Base-by-base conservation (phyloP, 2,797 vertebrate species). In the Pangasius krempfi region DNA sequence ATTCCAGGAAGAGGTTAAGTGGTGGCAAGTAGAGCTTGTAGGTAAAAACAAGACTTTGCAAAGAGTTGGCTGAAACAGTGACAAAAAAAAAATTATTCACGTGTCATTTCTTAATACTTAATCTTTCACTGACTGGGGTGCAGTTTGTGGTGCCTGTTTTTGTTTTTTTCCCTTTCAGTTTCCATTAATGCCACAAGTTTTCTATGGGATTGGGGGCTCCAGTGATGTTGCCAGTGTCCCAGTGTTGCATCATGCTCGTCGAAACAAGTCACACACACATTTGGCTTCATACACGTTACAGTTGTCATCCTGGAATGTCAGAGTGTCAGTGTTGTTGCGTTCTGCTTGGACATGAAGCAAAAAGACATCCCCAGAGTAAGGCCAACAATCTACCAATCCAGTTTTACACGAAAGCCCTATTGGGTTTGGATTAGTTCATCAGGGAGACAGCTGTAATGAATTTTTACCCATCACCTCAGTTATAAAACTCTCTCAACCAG, bases 261-360 rank as follows among this genome's bases (percentile, higher is more conserved):
- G 4, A 79, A 54, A 79, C 50, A 54, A 30, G 76, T 50, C 75
- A 78, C 75, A 75, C 72, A 30, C 76, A 79, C 16, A 80, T 22
- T 80, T 37, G 52, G 78, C 18, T 18, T 80, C 7, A 5, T 80
- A 30, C 30, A 80, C 30, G 22, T 56, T 80, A 80, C 50, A 56
- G n/a, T 33, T 54, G n/a, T 79, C 50, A 56, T 52, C 73, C 44
- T 76, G 73, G 16, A 52, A 79, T 79, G 16, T 54, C 27, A 9
- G 27, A 20, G n/a, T 79, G 76, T 20, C 50, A 20, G 30, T 22
- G 30, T 37, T 37, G 52, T 4, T 20, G 47, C 8, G 27, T 16
- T 79, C 50, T 79, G 50, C n/a, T 30, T 54, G 50, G 50, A 79
- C 76, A 79, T 3, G 2, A 79, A 54, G 50, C 75, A 33, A 14